Percentiles rank a stretch among this genome's conserved stretches.
phyloP scores from a whole-genome alignment of 1,140 invertebrate genomes.

The Zaprionus davidi region DNA sequence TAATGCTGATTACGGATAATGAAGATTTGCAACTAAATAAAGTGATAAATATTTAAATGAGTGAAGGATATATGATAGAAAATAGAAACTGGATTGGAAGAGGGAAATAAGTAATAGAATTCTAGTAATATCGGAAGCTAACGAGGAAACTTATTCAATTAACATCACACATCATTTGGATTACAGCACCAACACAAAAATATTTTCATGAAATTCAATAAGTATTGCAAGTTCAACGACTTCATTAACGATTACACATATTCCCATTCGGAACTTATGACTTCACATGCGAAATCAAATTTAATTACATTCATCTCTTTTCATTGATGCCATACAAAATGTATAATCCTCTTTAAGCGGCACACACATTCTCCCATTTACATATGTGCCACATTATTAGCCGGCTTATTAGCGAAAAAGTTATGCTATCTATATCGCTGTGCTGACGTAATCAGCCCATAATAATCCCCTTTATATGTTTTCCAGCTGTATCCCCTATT shows the following conservation, averaged over 20 bases:
- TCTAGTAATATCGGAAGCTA: too few species aligned
- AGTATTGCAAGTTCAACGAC: not conserved
- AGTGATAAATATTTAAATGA: conserved; percentile 17
- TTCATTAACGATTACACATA: not conserved
- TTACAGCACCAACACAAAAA: too few species aligned
- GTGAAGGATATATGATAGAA: not conserved
- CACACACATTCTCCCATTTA: conserved; percentile 13
- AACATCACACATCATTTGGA: too few species aligned
- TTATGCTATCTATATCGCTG: not conserved
- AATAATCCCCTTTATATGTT: not conserved
- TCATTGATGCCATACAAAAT: not conserved
- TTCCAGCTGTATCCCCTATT: not conserved
- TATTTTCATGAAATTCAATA: not conserved
- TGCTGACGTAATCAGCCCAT: conserved; percentile 55
- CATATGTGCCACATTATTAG: not conserved
- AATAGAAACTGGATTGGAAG: not conserved
- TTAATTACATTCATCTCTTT: conserved; percentile 1
- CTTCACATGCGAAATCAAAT: not conserved
- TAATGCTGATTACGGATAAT: not conserved
- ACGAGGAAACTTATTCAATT: too few species aligned
- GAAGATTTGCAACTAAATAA: conserved; percentile 1
- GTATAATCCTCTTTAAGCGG: not conserved
- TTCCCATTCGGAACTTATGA: not conserved
- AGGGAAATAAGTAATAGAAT: too few species aligned
- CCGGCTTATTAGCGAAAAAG: conserved; percentile 14